Evolutionary conservation across 2,113 vertebrate species (phyloP), one percentile per base, ranked within the genome.

Genomic region (Cyanoliseus patagonus): DNA sequence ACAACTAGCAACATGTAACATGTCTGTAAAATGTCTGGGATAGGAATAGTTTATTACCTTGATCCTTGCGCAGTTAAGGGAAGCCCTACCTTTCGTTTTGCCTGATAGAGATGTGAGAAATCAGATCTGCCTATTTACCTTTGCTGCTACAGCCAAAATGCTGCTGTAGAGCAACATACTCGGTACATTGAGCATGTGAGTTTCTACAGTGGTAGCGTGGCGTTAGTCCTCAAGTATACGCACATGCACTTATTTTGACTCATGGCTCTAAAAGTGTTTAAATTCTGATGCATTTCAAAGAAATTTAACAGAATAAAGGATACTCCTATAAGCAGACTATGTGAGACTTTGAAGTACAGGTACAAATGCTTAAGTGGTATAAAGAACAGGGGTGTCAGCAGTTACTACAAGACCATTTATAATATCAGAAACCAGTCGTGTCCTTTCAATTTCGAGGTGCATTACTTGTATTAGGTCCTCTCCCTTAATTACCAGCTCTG

Each of bases 161-260:
- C 18, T 88, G 70, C 75, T 62, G 76, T 11, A 39, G 33, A 52
- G 25, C 7, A 18, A 51, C 28, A 33, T 1, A 28, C 46, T 37
- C 49, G 17, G 30, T 6, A 18, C 11, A 9, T 0, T 4, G 13
- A 67, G 37, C 27, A 25, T 2, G 2, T 3, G 25, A 77, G 49
- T 33, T 74, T 66, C 75, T 35, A 59, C 30, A 52, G 11, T 3
- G 42, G 17, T 1, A 24, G 15, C 0, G 8, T 25, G 15, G 17
- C 14, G 30, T 79, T 33, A 91, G 33, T 27, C 44, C 19, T n/a
- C 30, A 24, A 17, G 22, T 70, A 62, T 1, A 51, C 0, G 3
- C 28, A 13, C 3, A 3, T 8, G 22, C 1, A 2, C 37, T 47
- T 77, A 33, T 44, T 51, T 46, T 63, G 25, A 67, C 13, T 27